Base-by-base conservation (phyloP, 2,797 vertebrate species). In the Huso huso region DNA sequence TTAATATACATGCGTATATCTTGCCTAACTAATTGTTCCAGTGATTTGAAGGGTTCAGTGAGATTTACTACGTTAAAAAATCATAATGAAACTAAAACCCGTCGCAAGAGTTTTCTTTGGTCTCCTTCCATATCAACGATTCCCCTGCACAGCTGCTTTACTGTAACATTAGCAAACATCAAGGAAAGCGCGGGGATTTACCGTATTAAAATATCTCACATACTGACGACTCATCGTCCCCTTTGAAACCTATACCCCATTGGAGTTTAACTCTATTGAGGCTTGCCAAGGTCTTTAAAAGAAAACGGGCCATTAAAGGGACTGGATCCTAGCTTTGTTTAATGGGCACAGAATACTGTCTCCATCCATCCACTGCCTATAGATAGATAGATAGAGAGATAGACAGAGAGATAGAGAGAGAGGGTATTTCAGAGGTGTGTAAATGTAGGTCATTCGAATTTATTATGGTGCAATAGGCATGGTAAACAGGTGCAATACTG, bases 101-200 rank as follows among this genome's bases (percentile, higher is more conserved):
- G 1, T 37, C 37, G 37, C 37, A 37, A 4, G 37, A 37, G 37
- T 37, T 37, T 37, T 37, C 37, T 37, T 37, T 37, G 37, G 37
- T 37, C 37, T 37, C 37, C 37, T 37, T 37, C 37, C 37, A 37
- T 37, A 37, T 37, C 37, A 37, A 37, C 37, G 5, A 37, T 72
- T 64, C 51, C 57, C 37, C 59, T 63, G 64, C 84, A 91, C 93
- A 95, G 95, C 95, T 95, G 95, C 90, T 78, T 75, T 78, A 78
- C 78, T 86, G 95, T 95, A 98, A 98, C 90, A 89, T 87, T 93
- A 98, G 90, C 87, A 91, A 92, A 94, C 93, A 95, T 98, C 93
- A 98, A 97, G 93, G 93, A 87, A 82, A 77, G 88, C 78, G 84
- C 82, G 73, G 82, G 80, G 87, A 88, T 89, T 88, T 86, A 84